Evolutionary conservation across 1,140 invertebrate species (phyloP), one percentile per base, ranked within the genome.

Genomic region (Panulirus ornatus): DNA sequence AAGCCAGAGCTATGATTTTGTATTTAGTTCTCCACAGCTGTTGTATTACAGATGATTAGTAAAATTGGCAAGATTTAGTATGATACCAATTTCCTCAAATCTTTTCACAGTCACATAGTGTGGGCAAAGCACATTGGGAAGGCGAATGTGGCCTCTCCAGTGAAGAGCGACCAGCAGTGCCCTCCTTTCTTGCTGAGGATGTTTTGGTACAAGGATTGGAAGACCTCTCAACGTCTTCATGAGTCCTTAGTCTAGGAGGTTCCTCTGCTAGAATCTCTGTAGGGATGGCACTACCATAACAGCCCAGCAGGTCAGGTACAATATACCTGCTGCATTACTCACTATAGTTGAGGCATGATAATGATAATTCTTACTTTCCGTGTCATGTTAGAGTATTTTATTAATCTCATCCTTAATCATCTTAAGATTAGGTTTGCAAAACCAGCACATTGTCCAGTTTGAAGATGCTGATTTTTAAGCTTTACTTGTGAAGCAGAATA

Each of bases 101-200:
- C 91, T 91, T 47, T 95, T 95, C 63, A 73, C 94, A 97, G 96
- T 96, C 96, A 27, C 96, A 97, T 93, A 95, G 96, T 75, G 95
- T 95, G 93, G 95, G 96, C 71, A 96, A 96, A 93, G 96, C 96
- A 73, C 95, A 96, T 93, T 97, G 96, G 96, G 94, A 95, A 88
- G 96, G 96, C 22, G 95, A 95, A 92, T 97, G 96, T 92, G 94
- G 94, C 0, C 92, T 95, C 6, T 84, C 88, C 0, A 84, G 73
- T 9, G 82, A 79, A 30, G 82, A 84, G 27, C 47, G 73, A 51
- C 81, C 79, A 47, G 81, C 81, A 2, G 82, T 90, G 11, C 88
- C 88, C 27, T 51, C 88, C 51, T 90, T 90, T 38, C 54, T 90
- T 51, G 81, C 81, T n/a, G 88, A 90, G 54, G 88, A 90, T 58